Evolutionary conservation across 2,888 invertebrate genomes (phyloP).

Genomic region (Volucella inanis): DNA sequence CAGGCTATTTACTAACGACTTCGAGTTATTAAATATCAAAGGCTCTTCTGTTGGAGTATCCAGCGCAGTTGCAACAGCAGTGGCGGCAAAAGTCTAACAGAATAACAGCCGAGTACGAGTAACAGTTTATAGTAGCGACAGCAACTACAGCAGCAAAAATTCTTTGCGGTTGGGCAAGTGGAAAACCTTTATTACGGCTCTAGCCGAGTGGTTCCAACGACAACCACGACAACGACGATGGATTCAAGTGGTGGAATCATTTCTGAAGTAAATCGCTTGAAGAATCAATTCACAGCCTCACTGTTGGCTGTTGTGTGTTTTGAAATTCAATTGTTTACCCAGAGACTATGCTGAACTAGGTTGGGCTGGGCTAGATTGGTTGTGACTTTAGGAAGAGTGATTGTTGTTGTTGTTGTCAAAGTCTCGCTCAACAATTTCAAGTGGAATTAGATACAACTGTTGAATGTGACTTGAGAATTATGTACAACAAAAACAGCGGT

Average conservation of each 20-base stretch:
- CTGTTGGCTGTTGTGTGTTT: slow-evolving; percentile 28
- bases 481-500: slow-evolving; percentile 6
- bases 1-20: slow-evolving; percentile 51
- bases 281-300: slow-evolving; percentile 63
- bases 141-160: slow-evolving; percentile 37
- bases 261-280: slow-evolving; percentile 65
- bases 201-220: not conserved
- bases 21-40: slow-evolving; percentile 74
- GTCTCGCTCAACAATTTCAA: slow-evolving; percentile 45
- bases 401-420: slow-evolving; percentile 14
- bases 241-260: slow-evolving; percentile 57
- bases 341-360: not conserved
- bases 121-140: not conserved
- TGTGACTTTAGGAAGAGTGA: not conserved
- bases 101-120: too few species aligned
- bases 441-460: slow-evolving; percentile 63
- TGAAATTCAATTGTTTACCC: slow-evolving; percentile 52
- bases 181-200: slow-evolving; percentile 69
- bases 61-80: slow-evolving; percentile 29
- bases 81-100: not conserved
- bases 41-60: slow-evolving; percentile 59
- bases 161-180: slow-evolving; percentile 74
- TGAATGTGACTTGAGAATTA: slow-evolving; percentile 61
- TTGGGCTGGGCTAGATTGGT: slow-evolving; percentile 20
- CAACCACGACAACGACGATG: not conserved